Base-by-base conservation (phyloP, 2,113 vertebrate genomes). In the Pachypanchax playfairii region DNA sequence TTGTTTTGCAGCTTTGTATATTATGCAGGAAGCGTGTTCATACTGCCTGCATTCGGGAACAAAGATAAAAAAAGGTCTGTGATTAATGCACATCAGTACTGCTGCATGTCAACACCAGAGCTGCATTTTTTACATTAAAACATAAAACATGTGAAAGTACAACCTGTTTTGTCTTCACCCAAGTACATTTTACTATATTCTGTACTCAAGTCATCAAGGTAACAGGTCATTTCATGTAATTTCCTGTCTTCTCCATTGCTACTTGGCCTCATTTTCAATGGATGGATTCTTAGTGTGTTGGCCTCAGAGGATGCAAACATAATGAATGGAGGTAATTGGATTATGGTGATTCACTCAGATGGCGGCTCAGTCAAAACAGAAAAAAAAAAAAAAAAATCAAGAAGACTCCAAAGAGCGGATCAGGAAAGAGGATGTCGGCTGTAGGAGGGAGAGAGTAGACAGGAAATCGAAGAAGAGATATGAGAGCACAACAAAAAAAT, bases 301-400 rank as follows among this genome's bases (percentile, higher is more conserved):
- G 42, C 52, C 58, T 65, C 48, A 15, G 42, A 73, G 26, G 56
- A 44, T 36, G 51, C 26, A 20, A 9, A 33, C 46, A 63, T 75
- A 42, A 72, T 39, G 5, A 57, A 58, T 47, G 47, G 17, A 52
- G 29, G 42, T 71, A 77, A 85, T 56, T 77, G 67, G 70, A 80
- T 83, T 78, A 71, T 52, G 69, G 24, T 36, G 44, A 57, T 56
- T 65, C 25, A 43, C 4, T 28, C 51, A 71, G 58, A 60, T 35
- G 15, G 14, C 24, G 33, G 25, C 36, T 50, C 43, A 14, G 48
- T 42, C 11, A n/a, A n/a, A n/a, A n/a, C n/a, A n/a, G n/a, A 21
- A 58, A 57, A 70, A 61, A 65, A 39, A 58, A 54, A 18, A 35
- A 21, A 24, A 58, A 54, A 66, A 65, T 69, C 36, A 54, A 64